A percentile compares a stretch with the other conserved stretches of the same genome.
These are phyloP conservation scores for Lepeophtheirus salmonis DNA, from an alignment of 1,140 invertebrate species.

Conservation along the genomic window DNA sequence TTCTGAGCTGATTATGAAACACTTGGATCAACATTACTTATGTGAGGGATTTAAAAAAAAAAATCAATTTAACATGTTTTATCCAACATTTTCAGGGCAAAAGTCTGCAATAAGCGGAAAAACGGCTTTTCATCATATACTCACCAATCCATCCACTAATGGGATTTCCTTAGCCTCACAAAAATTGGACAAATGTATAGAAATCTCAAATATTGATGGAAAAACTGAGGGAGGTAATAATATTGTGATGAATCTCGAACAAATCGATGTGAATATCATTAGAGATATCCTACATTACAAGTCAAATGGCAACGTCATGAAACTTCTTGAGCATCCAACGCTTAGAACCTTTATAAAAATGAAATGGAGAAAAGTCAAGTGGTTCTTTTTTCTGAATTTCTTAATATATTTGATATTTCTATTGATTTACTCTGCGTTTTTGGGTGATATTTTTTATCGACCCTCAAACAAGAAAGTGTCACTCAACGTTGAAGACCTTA, in stretches of 20 bases:
- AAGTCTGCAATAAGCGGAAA: background rate
- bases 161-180: background rate
- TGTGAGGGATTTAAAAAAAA: too few species aligned
- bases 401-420: slow-evolving; percentile 13
- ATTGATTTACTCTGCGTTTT: slow-evolving; percentile 1
- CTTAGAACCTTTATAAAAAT: slow-evolving; percentile 4
- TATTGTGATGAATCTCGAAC: background rate
- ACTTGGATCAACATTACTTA: background rate
- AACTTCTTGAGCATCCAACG: slow-evolving; percentile 1
- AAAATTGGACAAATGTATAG: background rate
- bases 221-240: background rate
- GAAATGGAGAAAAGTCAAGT: slow-evolving; percentile 11
- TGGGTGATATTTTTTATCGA: slow-evolving; percentile 13
- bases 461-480: background rate
- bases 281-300: slow-evolving; percentile 9
- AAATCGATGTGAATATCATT: background rate
- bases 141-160: background rate
- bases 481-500: background rate
- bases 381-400: slow-evolving; percentile 8
- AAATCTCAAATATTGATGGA: too few species aligned
- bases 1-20: background rate
- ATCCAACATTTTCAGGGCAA: background rate
- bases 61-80: background rate
- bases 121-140: background rate
- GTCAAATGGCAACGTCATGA: background rate